Conservation (phyloP, 2,113 vertebrate genomes). For the Phodopus roborovskii region DNA sequence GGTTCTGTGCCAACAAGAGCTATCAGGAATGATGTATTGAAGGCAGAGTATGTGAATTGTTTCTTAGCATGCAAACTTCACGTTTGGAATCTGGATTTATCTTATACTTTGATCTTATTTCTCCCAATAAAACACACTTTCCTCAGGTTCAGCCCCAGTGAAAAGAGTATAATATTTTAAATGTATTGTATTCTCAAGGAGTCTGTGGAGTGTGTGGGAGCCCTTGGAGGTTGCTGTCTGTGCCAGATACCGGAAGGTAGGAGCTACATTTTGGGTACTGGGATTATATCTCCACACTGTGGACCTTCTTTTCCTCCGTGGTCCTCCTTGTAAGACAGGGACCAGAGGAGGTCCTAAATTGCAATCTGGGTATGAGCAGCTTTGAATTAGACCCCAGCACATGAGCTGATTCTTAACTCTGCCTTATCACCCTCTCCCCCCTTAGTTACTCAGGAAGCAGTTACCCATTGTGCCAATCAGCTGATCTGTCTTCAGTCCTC, state of each 20-base stretch:
- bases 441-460: neutral
- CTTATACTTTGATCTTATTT: neutral
- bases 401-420: no score
- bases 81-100: neutral
- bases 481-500: neutral
- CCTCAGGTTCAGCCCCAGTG: neutral
- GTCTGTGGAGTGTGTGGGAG: neutral
- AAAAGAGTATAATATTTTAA: neutral
- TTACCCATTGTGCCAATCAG: accelerated
- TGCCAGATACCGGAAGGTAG: accelerated
- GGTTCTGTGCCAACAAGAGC: neutral
- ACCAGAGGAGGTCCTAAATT: accelerated
- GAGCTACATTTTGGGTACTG: neutral
- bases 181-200: no score
- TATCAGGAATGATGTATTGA: neutral
- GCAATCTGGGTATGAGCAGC: accelerated
- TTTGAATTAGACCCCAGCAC: accelerated
- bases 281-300: neutral
- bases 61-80: neutral
- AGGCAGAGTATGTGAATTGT: neutral
- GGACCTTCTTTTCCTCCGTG: accelerated
- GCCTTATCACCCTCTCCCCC: no score
- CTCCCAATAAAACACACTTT: neutral
- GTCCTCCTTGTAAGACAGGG: accelerated
- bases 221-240: neutral